Percentiles rank a stretch among this genome's conserved stretches.
Evolutionary conservation across 2,888 invertebrate species (phyloP).

Genomic region (Trissoscelio sp.): DNA sequence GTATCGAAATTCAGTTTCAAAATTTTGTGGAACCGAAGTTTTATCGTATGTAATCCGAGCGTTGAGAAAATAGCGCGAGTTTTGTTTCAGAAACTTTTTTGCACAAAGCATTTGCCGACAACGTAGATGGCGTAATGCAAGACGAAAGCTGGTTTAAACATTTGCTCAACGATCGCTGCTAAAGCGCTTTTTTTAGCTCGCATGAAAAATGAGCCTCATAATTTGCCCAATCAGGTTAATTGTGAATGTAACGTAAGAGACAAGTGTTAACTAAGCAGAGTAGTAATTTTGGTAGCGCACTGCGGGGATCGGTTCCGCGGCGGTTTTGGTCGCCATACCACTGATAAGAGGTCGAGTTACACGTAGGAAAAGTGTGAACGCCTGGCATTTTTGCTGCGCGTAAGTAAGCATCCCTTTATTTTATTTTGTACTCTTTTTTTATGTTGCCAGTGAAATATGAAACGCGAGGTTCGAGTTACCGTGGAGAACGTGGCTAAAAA

Average conservation of each 20-base stretch:
- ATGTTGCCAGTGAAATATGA: constrained; percentile 46
- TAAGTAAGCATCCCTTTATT: constrained; percentile 42
- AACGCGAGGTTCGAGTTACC: constrained; percentile 42
- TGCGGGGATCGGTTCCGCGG: constrained; percentile 24
- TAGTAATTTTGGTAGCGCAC: constrained; percentile 19
- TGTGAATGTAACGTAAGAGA: constrained; percentile 40
- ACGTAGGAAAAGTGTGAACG: constrained; percentile 43
- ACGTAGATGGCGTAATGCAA: neutral
- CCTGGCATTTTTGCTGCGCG: constrained; percentile 39
- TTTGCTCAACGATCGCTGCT: neutral
- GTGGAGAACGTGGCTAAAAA: constrained; percentile 32
- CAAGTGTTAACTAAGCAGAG: constrained; percentile 44
- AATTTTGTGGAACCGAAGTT: neutral
- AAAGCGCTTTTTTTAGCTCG: constrained; percentile 1
- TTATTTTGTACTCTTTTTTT: constrained; percentile 14
- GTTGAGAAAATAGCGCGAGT: neutral
- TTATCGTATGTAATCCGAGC: neutral
- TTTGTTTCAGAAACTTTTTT: neutral
- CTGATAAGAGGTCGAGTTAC: constrained; percentile 57
- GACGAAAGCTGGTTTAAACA: neutral
- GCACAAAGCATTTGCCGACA: neutral
- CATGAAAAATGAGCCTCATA: constrained; percentile 16
- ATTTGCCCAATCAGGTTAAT: constrained; percentile 45
- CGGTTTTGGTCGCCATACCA: constrained; percentile 10
- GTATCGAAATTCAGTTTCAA: neutral